Percentiles rank a stretch among this genome's conserved stretches.
These are phyloP conservation scores for Diplodus puntazzo DNA, from an alignment of 2,797 vertebrate species.

Conservation along the genomic window DNA sequence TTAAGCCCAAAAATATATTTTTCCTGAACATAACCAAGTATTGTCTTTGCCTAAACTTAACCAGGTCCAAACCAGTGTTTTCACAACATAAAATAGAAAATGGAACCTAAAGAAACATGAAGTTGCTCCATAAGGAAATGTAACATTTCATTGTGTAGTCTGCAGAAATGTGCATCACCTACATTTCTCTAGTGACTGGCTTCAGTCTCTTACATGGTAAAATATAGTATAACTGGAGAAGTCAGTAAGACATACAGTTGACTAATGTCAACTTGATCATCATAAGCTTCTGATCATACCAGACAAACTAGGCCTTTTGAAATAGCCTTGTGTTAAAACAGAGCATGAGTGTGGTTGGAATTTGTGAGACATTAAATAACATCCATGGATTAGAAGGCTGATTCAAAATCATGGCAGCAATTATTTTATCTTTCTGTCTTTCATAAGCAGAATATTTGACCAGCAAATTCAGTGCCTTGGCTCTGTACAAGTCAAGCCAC, in stretches of 20 bases:
- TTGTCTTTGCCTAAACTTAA: too few species aligned
- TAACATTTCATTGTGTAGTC: too few species aligned
- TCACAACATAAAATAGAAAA: too few species aligned
- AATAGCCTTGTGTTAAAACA: not conserved
- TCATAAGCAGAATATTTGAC: not conserved
- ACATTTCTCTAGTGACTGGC: too few species aligned
- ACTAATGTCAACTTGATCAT: not conserved
- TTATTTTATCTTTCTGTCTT: not conserved
- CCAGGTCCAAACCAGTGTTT: too few species aligned
- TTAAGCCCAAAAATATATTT: too few species aligned
- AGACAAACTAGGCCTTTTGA: not conserved
- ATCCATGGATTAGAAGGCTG: not conserved
- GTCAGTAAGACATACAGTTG: not conserved
- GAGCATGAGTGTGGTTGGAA: too few species aligned
- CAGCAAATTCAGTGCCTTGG: not conserved
- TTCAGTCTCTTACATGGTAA: too few species aligned
- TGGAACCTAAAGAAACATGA: too few species aligned
- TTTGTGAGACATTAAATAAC: not conserved
- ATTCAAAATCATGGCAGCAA: not conserved
- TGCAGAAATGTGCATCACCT: too few species aligned
- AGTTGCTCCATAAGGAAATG: too few species aligned
- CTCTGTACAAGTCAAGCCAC: not conserved
- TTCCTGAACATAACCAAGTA: too few species aligned
- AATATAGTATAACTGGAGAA: not conserved
- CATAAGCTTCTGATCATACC: not conserved